These are phyloP conservation scores for Stratiolaelaps scimitus DNA, from an alignment of 1,140 invertebrate genomes.

Conservation along the genomic window DNA sequence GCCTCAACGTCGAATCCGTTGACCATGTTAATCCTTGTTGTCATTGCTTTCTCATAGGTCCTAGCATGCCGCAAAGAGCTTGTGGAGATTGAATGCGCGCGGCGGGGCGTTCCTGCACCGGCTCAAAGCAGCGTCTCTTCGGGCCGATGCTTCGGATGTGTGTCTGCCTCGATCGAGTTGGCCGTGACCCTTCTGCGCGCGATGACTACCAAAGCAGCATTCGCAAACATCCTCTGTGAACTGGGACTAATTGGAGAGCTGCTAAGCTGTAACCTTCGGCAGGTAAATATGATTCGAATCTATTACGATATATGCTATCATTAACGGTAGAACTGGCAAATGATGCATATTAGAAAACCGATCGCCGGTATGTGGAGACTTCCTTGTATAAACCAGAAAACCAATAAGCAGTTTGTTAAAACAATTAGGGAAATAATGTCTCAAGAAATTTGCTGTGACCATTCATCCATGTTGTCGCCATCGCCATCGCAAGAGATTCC, in stretches of 20 bases:
- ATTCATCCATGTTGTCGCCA: too few relatives aligned
- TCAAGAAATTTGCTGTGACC: too few relatives aligned
- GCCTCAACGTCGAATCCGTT: too few relatives aligned
- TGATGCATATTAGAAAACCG: too few relatives aligned
- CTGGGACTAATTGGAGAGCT: conserved; percentile 78
- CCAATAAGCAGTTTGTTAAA: too few relatives aligned
- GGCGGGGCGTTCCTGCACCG: conserved; percentile 44
- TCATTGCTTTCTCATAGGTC: conserved; percentile 44
- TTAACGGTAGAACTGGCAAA: background rate
- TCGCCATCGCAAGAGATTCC: too few relatives aligned
- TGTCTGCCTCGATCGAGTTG: conserved; percentile 64
- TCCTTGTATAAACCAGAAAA: too few relatives aligned
- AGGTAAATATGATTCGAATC: background rate
- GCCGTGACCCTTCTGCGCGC: conserved; percentile 80
- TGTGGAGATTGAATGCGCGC: conserved; percentile 77
- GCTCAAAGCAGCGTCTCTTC: conserved; percentile 30
- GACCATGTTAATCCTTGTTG: too few relatives aligned
- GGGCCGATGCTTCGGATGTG: conserved; percentile 46
- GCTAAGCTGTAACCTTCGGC: conserved; percentile 68
- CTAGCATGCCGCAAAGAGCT: conserved; percentile 75
- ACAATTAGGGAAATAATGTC: too few relatives aligned
- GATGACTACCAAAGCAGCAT: conserved; percentile 66
- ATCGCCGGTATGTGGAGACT: too few relatives aligned
- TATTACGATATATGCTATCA: background rate
- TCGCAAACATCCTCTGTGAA: conserved; percentile 62